Conservation (phyloP, 2,888 invertebrate species). For the Biston stratarius region DNA sequence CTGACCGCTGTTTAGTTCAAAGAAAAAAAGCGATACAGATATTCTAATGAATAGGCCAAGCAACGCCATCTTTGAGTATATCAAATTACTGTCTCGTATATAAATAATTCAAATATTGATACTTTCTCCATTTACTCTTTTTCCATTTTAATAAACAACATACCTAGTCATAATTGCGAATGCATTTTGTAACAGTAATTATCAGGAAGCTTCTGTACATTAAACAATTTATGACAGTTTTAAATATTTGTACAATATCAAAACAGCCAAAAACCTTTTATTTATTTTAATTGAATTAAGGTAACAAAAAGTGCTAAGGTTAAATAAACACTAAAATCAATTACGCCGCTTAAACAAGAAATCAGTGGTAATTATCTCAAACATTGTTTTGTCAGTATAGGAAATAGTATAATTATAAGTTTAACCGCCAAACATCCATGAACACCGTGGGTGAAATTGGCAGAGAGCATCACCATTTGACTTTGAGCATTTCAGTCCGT, state of each 20-base stretch:
- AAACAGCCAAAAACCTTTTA: too few species aligned
- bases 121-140: background rate
- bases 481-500: conserved; percentile 47
- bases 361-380: conserved; percentile 3
- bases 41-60: conserved; percentile 21
- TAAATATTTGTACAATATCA: too few species aligned
- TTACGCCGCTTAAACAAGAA: background rate
- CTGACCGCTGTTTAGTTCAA: conserved; percentile 20
- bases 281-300: too few species aligned
- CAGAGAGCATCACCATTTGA: conserved; percentile 45
- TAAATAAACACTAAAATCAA: background rate
- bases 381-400: conserved; percentile 9
- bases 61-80: conserved; percentile 44
- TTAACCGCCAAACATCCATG: conserved; percentile 26
- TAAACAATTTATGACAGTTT: too few species aligned
- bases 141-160: background rate
- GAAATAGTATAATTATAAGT: conserved; percentile 14
- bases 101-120: conserved; percentile 1
- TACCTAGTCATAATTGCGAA: too few species aligned
- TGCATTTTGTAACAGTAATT: too few species aligned
- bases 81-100: conserved; percentile 39
- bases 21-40: conserved; percentile 1
- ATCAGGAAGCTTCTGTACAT: too few species aligned
- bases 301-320: too few species aligned
- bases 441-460: conserved; percentile 45